Evolutionary conservation across 2,797 vertebrate genomes (phyloP).

Genomic region (Acipenser transmontanus): DNA sequence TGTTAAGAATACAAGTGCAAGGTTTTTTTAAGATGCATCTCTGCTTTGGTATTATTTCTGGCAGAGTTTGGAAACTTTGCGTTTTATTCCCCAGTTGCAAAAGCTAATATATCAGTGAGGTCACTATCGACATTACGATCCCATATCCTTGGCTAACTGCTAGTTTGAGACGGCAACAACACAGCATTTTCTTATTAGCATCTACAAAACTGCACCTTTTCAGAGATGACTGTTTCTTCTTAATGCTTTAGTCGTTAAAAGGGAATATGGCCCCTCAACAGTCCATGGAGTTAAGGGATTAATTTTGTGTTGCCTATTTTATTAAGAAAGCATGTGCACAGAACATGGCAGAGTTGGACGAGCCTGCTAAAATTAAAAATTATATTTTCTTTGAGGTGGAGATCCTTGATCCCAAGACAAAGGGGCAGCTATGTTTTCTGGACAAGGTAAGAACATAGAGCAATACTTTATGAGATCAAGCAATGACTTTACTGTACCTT

Average conservation of each 20-base stretch:
- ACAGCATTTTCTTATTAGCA: background rate
- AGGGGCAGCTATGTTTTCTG: background rate
- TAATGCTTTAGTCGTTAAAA: conserved; percentile 3
- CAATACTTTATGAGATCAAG: too few relatives aligned
- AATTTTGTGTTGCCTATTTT: conserved; percentile 38
- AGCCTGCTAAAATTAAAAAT: conserved; percentile 24
- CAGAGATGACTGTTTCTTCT: background rate
- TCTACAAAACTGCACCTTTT: background rate
- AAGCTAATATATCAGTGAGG: conserved; percentile 28
- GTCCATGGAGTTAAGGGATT: conserved; percentile 25
- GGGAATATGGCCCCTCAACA: conserved; percentile 12
- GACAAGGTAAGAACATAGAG: too few relatives aligned
- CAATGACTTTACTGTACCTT: too few relatives aligned
- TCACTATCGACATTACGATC: conserved; percentile 24
- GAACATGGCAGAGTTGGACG: conserved; percentile 17
- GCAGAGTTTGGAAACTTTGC: background rate
- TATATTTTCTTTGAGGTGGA: background rate
- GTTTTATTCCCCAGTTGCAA: conserved; percentile 17
- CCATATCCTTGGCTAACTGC: conserved; percentile 8
- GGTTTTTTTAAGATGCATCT: background rate
- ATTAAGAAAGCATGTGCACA: conserved; percentile 36
- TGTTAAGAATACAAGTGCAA: background rate
- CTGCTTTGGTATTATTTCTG: background rate
- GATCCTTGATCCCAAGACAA: background rate
- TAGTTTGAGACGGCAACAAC: background rate